Evolutionary conservation across 1,140 invertebrate species (phyloP).

Genomic region (Rhopalosiphum maidis): DNA sequence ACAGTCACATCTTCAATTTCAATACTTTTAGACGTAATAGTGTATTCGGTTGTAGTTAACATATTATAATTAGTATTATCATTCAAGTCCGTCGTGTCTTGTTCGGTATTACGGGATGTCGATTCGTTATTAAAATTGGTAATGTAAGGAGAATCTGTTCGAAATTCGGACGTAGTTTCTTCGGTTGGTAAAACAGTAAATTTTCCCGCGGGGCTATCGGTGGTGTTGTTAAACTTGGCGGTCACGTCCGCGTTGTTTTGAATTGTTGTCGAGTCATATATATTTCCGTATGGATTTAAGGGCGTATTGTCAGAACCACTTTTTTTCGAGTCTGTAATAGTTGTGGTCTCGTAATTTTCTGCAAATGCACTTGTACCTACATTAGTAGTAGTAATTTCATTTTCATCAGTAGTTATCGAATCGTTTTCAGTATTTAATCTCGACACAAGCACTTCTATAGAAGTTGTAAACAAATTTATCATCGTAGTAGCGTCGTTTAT

Average conservation of each 20-base stretch:
- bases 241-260: too few relatives aligned
- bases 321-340: background rate
- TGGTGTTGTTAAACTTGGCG: background rate
- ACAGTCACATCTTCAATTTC: slow-evolving; percentile 7
- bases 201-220: background rate
- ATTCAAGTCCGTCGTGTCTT: background rate
- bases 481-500: background rate
- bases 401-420: background rate
- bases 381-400: background rate
- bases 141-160: background rate
- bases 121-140: background rate
- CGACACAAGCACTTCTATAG: slow-evolving; percentile 20
- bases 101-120: background rate
- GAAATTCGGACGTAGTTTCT: too few relatives aligned
- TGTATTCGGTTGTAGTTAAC: slow-evolving; percentile 39
- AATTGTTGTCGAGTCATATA: background rate
- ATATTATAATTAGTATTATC: background rate
- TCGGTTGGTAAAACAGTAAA: background rate
- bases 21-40: slow-evolving; percentile 22
- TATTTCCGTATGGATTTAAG: background rate
- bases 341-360: background rate
- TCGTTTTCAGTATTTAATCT: background rate
- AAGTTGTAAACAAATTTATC: slow-evolving; percentile 30
- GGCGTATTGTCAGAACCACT: background rate
- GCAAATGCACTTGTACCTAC: background rate